Percentiles rank a stretch among this genome's conserved stretches.
phyloP scores from a whole-genome alignment of 2,797 vertebrate genomes.

The Sebastes oblongus region DNA sequence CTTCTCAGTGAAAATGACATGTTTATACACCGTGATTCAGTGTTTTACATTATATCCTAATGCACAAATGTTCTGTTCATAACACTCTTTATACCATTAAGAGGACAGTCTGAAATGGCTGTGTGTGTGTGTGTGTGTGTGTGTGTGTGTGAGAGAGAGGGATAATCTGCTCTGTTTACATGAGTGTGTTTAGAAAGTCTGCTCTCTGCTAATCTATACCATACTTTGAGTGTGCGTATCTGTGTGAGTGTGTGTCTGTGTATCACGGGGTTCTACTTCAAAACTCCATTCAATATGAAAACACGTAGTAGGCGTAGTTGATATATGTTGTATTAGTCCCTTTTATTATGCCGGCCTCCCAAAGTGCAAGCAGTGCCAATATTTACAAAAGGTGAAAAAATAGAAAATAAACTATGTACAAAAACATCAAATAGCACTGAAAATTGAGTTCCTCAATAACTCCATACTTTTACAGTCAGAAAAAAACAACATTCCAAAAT shows the following conservation, averaged over 20 bases:
- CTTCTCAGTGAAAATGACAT: slow-evolving; percentile 47
- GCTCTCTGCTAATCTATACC: slow-evolving; percentile 41
- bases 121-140: neutral
- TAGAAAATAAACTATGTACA: too few relatives aligned
- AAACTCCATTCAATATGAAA: too few relatives aligned
- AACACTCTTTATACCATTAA: slow-evolving; percentile 33
- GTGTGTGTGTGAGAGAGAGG: neutral
- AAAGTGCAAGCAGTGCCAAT: too few relatives aligned
- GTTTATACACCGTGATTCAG: slow-evolving; percentile 37
- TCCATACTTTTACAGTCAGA: too few relatives aligned
- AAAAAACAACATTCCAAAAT: too few relatives aligned
- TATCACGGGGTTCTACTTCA: too few relatives aligned
- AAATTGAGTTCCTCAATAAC: too few relatives aligned
- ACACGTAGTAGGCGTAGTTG: too few relatives aligned
- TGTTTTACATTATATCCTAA: slow-evolving; percentile 47
- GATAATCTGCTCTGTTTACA: slow-evolving; percentile 42
- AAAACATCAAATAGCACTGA: too few relatives aligned
- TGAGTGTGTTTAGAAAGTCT: slow-evolving; percentile 42
- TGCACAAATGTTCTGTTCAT: slow-evolving; percentile 36
- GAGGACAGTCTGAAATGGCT: slow-evolving; percentile 5
- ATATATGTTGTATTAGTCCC: too few relatives aligned
- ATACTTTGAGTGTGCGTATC: slow-evolving; percentile 30
- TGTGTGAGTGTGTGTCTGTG: neutral
- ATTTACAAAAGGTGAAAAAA: too few relatives aligned
- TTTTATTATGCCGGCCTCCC: too few relatives aligned